These are phyloP conservation scores for Uloborus plumipes DNA, from an alignment of 2,888 invertebrate species.

Conservation along the genomic window DNA sequence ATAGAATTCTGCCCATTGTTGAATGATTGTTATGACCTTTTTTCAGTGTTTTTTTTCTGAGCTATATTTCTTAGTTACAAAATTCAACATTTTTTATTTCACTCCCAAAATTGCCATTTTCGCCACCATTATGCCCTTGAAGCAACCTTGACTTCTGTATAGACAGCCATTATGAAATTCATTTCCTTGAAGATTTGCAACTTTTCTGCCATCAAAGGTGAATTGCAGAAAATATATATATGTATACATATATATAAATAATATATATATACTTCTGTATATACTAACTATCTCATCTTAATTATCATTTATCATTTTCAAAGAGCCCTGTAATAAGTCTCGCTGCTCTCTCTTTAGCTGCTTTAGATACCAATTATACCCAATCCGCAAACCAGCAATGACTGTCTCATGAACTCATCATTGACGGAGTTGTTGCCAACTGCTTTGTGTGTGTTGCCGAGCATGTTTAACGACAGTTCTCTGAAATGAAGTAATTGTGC, in stretches of 20 bases:
- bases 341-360: constrained; percentile 21
- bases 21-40: too few relatives aligned
- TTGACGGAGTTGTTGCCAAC: constrained; percentile 12
- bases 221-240: constrained; percentile 34
- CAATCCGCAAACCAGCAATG: constrained; percentile 18
- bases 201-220: constrained; percentile 42
- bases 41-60: too few relatives aligned
- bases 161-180: constrained; percentile 19
- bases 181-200: not conserved
- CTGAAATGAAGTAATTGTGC: constrained; percentile 5
- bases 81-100: too few relatives aligned
- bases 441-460: constrained; percentile 25
- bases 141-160: constrained; percentile 23
- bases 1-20: too few relatives aligned
- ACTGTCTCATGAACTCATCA: constrained; percentile 19
- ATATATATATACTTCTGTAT: constrained; percentile 52
- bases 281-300: constrained; percentile 55
- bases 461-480: constrained; percentile 20
- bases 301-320: constrained; percentile 47
- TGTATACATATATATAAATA: constrained; percentile 41
- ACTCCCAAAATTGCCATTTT: not conserved
- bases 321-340: constrained; percentile 36
- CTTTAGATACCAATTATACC: constrained; percentile 32
- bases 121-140: constrained; percentile 26
- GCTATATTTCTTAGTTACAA: too few relatives aligned